Percentiles rank a stretch among this genome's conserved stretches.
Conservation (phyloP, 2,113 vertebrate genomes). For the Callipepla californica region DNA sequence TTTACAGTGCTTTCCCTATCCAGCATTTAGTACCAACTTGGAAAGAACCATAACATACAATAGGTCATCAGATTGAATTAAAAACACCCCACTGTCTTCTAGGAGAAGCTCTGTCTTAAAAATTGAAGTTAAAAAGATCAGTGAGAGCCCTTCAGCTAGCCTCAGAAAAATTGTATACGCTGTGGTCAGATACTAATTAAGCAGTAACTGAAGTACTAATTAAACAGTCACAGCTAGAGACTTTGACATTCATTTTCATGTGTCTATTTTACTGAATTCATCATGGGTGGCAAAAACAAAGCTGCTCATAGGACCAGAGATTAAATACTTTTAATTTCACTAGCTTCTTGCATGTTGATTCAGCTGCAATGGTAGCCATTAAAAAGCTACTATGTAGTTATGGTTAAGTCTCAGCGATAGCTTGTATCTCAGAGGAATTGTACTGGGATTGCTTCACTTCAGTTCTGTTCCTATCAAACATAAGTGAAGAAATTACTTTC, state of each 20-base stretch:
- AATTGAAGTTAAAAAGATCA: neutral
- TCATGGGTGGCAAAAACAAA: conserved; percentile 21
- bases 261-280: neutral
- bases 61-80: neutral
- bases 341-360: conserved; percentile 50
- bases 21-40: neutral
- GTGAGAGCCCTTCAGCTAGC: neutral
- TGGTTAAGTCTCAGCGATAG: neutral
- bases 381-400: conserved; percentile 23
- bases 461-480: neutral
- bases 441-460: neutral
- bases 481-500: neutral
- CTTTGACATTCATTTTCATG: conserved; percentile 2
- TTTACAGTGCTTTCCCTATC: neutral
- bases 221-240: conserved; percentile 21
- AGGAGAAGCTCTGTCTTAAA: neutral
- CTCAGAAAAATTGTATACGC: neutral
- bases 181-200: conserved; percentile 51
- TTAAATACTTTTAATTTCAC: conserved; percentile 40
- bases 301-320: neutral
- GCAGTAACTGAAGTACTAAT: conserved; percentile 36
- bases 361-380: neutral
- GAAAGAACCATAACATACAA: neutral
- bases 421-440: neutral
- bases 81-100: neutral